phyloP scores from a whole-genome alignment of 2,113 vertebrate genomes.

The Callorhinus ursinus region DNA sequence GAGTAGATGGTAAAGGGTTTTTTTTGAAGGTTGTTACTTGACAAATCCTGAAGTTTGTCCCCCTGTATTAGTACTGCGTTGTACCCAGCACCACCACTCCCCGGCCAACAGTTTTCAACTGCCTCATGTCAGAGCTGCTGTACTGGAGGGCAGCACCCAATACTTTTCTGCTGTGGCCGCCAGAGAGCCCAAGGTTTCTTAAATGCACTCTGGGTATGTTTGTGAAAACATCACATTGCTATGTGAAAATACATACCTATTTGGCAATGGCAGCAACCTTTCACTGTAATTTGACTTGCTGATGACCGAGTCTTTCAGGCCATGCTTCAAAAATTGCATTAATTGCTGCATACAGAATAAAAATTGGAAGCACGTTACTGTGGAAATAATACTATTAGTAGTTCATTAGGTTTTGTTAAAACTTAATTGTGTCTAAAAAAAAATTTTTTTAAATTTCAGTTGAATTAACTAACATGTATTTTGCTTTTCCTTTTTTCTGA shows the following conservation, averaged over 20 bases:
- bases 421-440: neutral
- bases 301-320: conserved; percentile 50
- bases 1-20: neutral
- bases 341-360: conserved; percentile 55
- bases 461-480: conserved; percentile 28
- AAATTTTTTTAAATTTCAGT: neutral
- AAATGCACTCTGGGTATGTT: neutral
- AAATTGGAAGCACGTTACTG: conserved; percentile 60
- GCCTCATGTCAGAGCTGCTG: neutral
- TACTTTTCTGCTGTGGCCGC: neutral
- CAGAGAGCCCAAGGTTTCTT: conserved; percentile 26
- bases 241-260: conserved; percentile 64
- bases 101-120: neutral
- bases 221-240: conserved; percentile 7
- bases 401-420: conserved; percentile 38
- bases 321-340: conserved; percentile 54
- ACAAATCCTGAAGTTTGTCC: neutral
- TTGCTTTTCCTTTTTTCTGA: conserved; percentile 34
- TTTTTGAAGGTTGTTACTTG: conserved; percentile 5
- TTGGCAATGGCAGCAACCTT: conserved; percentile 18
- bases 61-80: neutral
- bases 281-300: conserved; percentile 41
- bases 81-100: neutral
- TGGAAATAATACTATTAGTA: conserved; percentile 23
- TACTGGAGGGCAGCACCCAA: neutral